Evolutionary conservation across 2,888 invertebrate genomes (phyloP), one percentile per base, ranked within the genome.

Genomic region (Idaea biselata): DNA sequence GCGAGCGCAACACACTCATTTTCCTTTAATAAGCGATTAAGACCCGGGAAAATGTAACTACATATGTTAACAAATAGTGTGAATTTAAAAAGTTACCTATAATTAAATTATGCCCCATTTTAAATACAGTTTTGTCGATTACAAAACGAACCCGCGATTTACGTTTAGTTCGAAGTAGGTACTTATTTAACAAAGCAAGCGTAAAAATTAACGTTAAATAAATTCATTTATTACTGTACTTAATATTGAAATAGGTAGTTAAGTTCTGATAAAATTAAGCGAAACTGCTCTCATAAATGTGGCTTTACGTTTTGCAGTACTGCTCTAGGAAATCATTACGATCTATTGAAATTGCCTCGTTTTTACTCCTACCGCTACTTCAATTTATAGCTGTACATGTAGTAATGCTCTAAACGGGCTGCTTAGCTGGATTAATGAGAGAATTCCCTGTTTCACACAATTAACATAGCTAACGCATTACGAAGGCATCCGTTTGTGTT

Each of bases 391-490:
- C 60, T 61, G 64, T 61, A 63, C 56, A 66, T 64, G 58, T 62
- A 64, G 64, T 67, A 58, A 68, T 64, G 60, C 70, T 73, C 67
- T 69, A 60, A 72, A 72, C 59, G 59, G 62, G 59, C 63, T 60
- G 58, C 58, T 64, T 66, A 67, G 69, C 61, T 58, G 65, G 68
- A 74, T 71, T 73, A 74, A 78, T 78, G 73, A 74, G 73, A 71
- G 68, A 72, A 76, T 76, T 64, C 72, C 69, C 68, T 63, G 58
- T 68, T 70, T 67, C 66, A 72, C 71, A 71, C 73, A 76, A 76
- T 77, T 77, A 76, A 73, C 78, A 76, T 78, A 73, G 66, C 66
- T 68, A 69, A 73, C 72, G 72, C 77, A 73, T 78, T 74, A 76
- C 65, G 71, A 68, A 71, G 73, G 44, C 11, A 7, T 11, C 44